Conservation (phyloP, 2,888 invertebrate genomes). For the Alcis repandata region DNA sequence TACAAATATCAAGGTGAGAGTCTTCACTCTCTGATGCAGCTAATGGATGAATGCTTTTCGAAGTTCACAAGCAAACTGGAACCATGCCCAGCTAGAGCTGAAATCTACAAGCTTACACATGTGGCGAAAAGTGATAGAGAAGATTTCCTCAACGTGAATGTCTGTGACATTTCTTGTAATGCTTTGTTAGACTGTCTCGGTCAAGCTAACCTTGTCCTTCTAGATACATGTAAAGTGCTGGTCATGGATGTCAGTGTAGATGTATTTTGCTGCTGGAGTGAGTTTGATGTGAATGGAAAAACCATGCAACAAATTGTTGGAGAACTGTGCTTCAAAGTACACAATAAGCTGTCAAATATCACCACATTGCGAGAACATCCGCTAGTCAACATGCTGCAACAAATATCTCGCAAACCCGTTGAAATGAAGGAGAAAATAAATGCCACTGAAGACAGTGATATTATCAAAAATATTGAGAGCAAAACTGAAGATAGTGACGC, state of each 20-base stretch:
- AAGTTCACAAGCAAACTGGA: conserved; percentile 58
- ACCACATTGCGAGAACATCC: conserved; percentile 64
- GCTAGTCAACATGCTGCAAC: conserved; percentile 69
- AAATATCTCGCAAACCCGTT: conserved; percentile 71
- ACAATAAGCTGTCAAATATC: conserved; percentile 55
- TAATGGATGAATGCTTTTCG: conserved; percentile 61
- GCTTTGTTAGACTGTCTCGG: conserved; percentile 62
- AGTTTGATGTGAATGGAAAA: conserved; percentile 70
- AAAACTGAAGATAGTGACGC: conserved; percentile 56
- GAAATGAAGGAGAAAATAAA: conserved; percentile 69
- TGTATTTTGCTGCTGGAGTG: conserved; percentile 81
- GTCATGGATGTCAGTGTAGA: conserved; percentile 78
- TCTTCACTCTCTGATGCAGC: conserved; percentile 58
- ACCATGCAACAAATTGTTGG: conserved; percentile 75
- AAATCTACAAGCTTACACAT: conserved; percentile 67
- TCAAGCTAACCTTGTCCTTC: conserved; percentile 62
- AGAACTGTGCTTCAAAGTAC: conserved; percentile 69
- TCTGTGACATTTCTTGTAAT: conserved; percentile 59
- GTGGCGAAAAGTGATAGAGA: conserved; percentile 54
- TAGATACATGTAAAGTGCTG: conserved; percentile 69
- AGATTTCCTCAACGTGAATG: conserved; percentile 48
- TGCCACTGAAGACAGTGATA: conserved; percentile 56
- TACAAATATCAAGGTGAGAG: conserved; percentile 70
- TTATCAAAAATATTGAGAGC: conserved; percentile 65
- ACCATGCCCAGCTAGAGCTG: conserved; percentile 51